phyloP scores from a whole-genome alignment of 1,140 invertebrate species.

The Hyles vespertilio region DNA sequence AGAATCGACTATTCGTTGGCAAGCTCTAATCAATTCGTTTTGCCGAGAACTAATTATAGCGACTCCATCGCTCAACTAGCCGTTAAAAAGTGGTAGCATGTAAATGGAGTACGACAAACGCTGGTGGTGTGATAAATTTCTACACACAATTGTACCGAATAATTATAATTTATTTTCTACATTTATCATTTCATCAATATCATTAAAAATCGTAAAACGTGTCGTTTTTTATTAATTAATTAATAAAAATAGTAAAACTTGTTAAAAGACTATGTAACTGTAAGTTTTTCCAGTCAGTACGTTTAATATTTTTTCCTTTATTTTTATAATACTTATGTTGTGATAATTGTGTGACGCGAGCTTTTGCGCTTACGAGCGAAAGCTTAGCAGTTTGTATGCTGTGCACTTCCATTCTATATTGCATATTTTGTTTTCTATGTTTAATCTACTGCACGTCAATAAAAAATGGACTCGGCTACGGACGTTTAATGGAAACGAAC shows the following conservation, averaged over 20 bases:
- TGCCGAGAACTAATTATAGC: background rate
- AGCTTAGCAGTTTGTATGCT: background rate
- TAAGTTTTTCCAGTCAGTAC: slow-evolving; percentile 52
- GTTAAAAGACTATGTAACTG: slow-evolving; percentile 55
- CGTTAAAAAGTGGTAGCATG: no score
- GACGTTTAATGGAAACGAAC: background rate
- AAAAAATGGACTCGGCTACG: no score
- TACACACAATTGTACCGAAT: slow-evolving; percentile 35
- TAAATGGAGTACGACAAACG: background rate
- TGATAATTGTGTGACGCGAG: slow-evolving; percentile 31
- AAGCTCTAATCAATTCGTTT: background rate
- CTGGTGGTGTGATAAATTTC: slow-evolving; percentile 54
- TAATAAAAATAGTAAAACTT: slow-evolving; percentile 61
- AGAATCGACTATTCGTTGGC: no score
- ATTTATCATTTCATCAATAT: slow-evolving; percentile 7
- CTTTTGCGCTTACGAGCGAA: background rate
- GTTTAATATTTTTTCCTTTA: slow-evolving; percentile 36
- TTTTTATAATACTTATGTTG: slow-evolving; percentile 57
- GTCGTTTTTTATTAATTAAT: slow-evolving; percentile 25
- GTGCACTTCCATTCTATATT: background rate
- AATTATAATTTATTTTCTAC: slow-evolving; percentile 3
- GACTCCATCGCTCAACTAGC: no score
- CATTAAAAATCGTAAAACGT: slow-evolving; percentile 41
- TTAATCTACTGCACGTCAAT: background rate
- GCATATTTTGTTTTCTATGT: background rate